phyloP scores from a whole-genome alignment of 1,140 invertebrate species.

The Drosophila kanapiae region DNA sequence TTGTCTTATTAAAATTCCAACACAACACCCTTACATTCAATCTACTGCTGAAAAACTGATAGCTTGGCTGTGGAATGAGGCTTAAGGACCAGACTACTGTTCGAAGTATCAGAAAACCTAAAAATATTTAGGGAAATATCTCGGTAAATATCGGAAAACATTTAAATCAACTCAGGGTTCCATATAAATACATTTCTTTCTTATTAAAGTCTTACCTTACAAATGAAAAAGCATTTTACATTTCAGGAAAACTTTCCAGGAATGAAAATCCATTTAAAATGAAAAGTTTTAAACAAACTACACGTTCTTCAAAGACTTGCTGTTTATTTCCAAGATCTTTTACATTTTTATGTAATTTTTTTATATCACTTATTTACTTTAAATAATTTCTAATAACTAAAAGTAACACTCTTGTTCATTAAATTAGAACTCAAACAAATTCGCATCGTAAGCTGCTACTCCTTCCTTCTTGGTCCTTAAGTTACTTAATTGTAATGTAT shows the following conservation, averaged over 20 bases:
- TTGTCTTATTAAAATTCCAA: constrained; percentile 17
- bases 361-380: not conserved
- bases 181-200: no score
- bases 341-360: not conserved
- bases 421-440: not conserved
- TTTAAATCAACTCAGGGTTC: no score
- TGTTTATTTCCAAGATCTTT: no score
- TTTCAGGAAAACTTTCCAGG: no score
- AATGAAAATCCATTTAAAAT: no score
- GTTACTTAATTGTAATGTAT: not conserved
- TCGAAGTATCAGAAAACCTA: not conserved
- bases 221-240: no score
- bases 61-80: not conserved
- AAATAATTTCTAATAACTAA: no score
- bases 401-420: not conserved
- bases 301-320: not conserved
- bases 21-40: constrained; percentile 21
- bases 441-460: not conserved
- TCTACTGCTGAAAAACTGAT: constrained; percentile 6
- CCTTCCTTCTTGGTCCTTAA: not conserved
- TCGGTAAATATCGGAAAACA: no score
- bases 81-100: not conserved
- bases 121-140: no score
- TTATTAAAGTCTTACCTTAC: no score
- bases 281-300: not conserved